Evolutionary conservation across 2,888 invertebrate genomes (phyloP), one percentile per base, ranked within the genome.

Genomic region (Spilosoma lubricipeda): DNA sequence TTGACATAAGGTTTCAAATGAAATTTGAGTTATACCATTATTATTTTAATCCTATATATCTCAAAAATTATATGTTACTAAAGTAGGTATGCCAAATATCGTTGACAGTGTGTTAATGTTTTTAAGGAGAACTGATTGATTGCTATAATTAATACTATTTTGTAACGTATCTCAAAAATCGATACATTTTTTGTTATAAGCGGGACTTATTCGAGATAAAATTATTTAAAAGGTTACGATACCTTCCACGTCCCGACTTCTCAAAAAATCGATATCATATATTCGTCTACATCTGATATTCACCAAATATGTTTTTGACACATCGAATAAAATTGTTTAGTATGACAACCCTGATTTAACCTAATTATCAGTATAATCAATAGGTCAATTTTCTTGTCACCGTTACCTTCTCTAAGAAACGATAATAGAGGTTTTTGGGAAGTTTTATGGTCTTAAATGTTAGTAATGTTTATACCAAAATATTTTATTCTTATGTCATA

Each of bases 371-470:
- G 3, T 45, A 76, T 77, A 65, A 77, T 73, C 52, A 56, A 70
- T 73, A 48, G 39, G 27, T 70, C 48, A 33, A 75, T 66, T 75
- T 71, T 48, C 73, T 79, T 77, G 70, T 80, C 33, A 20, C 42
- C 27, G 42, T 77, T 67, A 39, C 5, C 69, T 70, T 70, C 15
- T 63, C 9, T 63, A 59, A 69, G 42, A 67, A 42, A 56, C 9
- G 33, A 70, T 72, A 48, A 73, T 71, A 70, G 7, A 15, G 59
- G 42, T 11, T 63, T 59, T 63, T 5, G n/a, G 45, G 2, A 1
- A 27, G 18, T 15, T 56, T 56, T 36, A 69, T 74, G 65, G 63
- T 71, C 74, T 67, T 64, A 63, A 59, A 15, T 68, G 72, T 76
- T 74, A 33, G 36, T 65, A 42, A 70, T 74, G 70, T 74, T 70